Conservation (phyloP, 2,888 invertebrate species). For the Muschampia plurimacula region DNA sequence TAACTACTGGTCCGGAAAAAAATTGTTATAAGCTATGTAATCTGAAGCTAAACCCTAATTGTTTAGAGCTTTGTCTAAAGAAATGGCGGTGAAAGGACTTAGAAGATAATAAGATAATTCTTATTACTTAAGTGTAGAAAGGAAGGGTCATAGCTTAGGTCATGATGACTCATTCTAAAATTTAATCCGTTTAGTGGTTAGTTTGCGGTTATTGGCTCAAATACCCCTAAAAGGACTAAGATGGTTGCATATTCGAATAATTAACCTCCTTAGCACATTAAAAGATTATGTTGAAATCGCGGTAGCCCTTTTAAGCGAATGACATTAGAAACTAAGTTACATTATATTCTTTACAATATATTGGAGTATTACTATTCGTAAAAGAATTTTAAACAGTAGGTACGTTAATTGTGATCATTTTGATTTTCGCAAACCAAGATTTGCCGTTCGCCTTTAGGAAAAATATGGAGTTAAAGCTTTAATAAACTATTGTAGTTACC, state of each 20-base stretch:
- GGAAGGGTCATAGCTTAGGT: conserved; percentile 9
- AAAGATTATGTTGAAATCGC: neutral
- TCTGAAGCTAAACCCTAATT: neutral
- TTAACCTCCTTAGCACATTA: neutral
- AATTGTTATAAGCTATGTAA: neutral
- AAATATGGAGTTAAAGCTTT: too few relatives aligned
- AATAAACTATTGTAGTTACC: too few relatives aligned
- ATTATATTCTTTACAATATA: too few relatives aligned
- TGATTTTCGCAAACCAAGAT: too few relatives aligned
- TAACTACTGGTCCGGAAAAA: neutral
- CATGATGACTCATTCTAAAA: conserved; percentile 1
- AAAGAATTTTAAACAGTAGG: too few relatives aligned
- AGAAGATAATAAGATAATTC: neutral
- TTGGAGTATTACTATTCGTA: too few relatives aligned
- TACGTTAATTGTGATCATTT: too few relatives aligned
- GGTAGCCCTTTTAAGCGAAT: too few relatives aligned
- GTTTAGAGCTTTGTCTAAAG: neutral
- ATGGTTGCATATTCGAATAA: neutral
- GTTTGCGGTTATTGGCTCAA: conserved; percentile 15
- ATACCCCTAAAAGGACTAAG: conserved; percentile 7
- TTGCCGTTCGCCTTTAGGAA: too few relatives aligned
- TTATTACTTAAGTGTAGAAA: conserved; percentile 13
- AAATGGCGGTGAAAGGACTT: neutral
- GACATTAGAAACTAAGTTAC: too few relatives aligned
- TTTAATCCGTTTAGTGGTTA: conserved; percentile 12